Evolutionary conservation across 2,797 vertebrate species (phyloP), one percentile per base, ranked within the genome.

Genomic region (Parauchenoglanis punctatus): DNA sequence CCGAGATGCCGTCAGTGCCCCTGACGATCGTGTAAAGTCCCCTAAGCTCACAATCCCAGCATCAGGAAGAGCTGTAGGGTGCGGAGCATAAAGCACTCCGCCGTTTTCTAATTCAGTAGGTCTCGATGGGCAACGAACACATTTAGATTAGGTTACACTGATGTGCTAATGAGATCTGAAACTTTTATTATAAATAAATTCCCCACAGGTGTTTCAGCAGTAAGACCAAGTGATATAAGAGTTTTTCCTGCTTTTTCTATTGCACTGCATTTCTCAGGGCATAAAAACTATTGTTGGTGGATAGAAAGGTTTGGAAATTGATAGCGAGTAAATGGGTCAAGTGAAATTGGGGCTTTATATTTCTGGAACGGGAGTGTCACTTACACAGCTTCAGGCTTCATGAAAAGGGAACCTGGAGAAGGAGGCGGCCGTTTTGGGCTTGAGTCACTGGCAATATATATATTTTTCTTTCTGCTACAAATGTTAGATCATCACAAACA

Each of bases 241-340:
- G n/a, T 23, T 28, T 28, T 58, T 72, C 13, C 28, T 77, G 18
- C 54, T 78, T 28, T 81, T 23, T 23, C 8, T 23, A 12, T 25
- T 59, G n/a, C 13, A 25, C 18, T 58, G 15, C 52, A 31, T 58
- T 67, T 86, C 35, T 56, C 23, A 54, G 28, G 46, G 28, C 12
- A 10, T 46, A 23, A 72, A 25, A 35, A 40, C 46, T 44, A 82
- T 87, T 86, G 85, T 88, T 81, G 31, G 11, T 70, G 0, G 28
- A 44, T 59, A 52, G 59, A 88, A 76, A 83, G 70, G 46, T 80
- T 65, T 87, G 84, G 80, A 85, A 87, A 86, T 54, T 46, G 86
- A 88, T 88, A 85, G 61, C 0, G 52, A 44, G 86, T 86, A 92
- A 91, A 82, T 91, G 86, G 89, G 91, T 90, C 88, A 87, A 81